Conservation (phyloP, 2,797 vertebrate genomes). For the Allobates femoralis region DNA sequence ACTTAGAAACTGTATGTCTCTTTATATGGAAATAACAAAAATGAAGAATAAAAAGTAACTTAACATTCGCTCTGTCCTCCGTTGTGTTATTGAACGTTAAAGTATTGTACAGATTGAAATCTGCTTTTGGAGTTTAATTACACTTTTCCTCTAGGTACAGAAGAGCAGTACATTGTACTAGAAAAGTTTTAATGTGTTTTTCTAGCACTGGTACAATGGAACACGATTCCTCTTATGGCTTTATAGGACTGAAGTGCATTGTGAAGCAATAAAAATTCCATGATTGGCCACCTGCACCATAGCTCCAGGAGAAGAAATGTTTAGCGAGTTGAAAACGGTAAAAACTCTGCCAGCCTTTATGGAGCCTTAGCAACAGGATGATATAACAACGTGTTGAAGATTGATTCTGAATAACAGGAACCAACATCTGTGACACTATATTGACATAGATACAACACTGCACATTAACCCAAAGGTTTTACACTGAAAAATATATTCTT, state of each 20-base stretch:
- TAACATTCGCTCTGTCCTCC: not conserved
- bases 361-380: slow-evolving; percentile 36
- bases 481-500: not conserved
- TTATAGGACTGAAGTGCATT: not conserved
- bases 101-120: not conserved
- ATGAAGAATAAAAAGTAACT: not conserved
- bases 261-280: not conserved
- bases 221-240: slow-evolving; percentile 20
- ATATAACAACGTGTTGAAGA: slow-evolving; percentile 17
- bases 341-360: slow-evolving; percentile 8
- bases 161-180: not conserved
- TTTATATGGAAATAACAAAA: no score
- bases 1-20: no score
- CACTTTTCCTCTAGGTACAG: not conserved
- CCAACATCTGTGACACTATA: slow-evolving; percentile 16
- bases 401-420: slow-evolving; percentile 21
- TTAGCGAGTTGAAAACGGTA: slow-evolving; percentile 14
- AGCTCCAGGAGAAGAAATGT: slow-evolving; percentile 1
- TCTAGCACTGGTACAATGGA: not conserved
- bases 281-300: slow-evolving; percentile 35
- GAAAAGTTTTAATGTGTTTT: slow-evolving; percentile 21
- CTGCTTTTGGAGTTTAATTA: slow-evolving; percentile 11
- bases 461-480: not conserved
- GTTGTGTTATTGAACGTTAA: not conserved
- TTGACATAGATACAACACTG: slow-evolving; percentile 15